Evolutionary conservation across 1,140 invertebrate species (phyloP).

Genomic region (Habropoda laboriosa): DNA sequence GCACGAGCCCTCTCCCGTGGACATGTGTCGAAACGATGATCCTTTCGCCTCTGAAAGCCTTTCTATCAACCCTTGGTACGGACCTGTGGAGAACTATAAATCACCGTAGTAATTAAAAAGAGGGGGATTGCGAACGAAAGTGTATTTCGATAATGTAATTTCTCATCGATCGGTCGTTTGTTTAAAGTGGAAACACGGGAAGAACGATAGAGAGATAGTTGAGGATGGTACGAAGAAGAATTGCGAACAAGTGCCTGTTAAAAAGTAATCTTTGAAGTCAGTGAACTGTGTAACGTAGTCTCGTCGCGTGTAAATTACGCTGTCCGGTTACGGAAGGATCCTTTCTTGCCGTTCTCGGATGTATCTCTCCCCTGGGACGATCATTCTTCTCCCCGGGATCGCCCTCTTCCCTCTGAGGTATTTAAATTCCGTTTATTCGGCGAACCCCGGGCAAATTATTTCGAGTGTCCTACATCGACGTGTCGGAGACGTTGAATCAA

Average conservation of each 20-base stretch:
- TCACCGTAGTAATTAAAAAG: slow-evolving; percentile 34
- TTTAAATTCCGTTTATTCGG: slow-evolving; percentile 74
- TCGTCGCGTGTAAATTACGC: slow-evolving; percentile 71
- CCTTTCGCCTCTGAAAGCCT: slow-evolving; percentile 23
- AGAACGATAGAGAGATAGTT: not conserved
- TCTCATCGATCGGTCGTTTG: not conserved
- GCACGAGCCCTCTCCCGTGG: slow-evolving; percentile 30
- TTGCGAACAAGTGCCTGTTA: slow-evolving; percentile 28
- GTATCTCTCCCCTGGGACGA: slow-evolving; percentile 71
- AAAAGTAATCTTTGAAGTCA: slow-evolving; percentile 68
- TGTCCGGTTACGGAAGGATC: slow-evolving; percentile 61
- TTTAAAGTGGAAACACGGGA: too few relatives aligned
- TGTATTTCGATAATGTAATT: not conserved
- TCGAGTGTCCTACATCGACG: not conserved
- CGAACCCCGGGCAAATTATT: slow-evolving; percentile 49
- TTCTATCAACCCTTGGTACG: slow-evolving; percentile 8
- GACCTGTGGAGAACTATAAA: slow-evolving; percentile 23
- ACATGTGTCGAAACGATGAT: slow-evolving; percentile 58
- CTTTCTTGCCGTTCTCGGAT: slow-evolving; percentile 62
- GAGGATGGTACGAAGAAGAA: not conserved
- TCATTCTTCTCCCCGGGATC: slow-evolving; percentile 64
- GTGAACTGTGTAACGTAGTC: slow-evolving; percentile 66
- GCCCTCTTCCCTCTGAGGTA: slow-evolving; percentile 60
- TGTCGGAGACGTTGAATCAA: not conserved
- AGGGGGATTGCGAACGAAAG: not conserved